phyloP scores from a whole-genome alignment of 2,888 invertebrate genomes.

The Liodrosophila aerea region DNA sequence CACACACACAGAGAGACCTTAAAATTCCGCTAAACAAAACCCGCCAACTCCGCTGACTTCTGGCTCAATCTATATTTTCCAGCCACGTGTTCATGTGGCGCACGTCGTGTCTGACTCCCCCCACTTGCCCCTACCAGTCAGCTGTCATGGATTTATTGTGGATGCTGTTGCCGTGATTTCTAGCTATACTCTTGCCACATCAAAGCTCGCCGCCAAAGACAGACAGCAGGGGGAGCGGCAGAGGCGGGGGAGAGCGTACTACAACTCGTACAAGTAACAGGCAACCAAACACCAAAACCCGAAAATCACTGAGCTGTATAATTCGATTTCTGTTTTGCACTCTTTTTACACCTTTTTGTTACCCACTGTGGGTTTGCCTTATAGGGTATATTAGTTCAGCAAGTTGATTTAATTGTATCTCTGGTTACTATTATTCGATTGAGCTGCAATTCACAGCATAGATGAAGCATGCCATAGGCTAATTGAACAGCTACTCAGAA shows the following conservation, averaged over 20 bases:
- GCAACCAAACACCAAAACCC: slow-evolving; percentile 76
- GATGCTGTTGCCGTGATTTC: slow-evolving; percentile 63
- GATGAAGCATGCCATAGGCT: no score
- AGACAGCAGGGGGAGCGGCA: slow-evolving; percentile 13
- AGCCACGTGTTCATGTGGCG: slow-evolving; percentile 51
- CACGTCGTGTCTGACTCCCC: slow-evolving; percentile 36
- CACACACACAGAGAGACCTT: no score
- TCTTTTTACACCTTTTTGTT: slow-evolving; percentile 5
- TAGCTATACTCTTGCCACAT: slow-evolving; percentile 69
- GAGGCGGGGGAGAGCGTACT: not conserved
- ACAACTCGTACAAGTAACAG: slow-evolving; percentile 55
- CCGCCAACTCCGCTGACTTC: not conserved
- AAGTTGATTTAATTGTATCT: no score
- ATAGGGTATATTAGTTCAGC: not conserved
- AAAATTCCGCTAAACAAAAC: not conserved
- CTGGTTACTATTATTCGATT: no score
- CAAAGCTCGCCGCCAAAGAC: slow-evolving; percentile 33
- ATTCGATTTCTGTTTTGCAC: slow-evolving; percentile 81
- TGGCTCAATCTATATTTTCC: slow-evolving; percentile 5
- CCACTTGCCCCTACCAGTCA: slow-evolving; percentile 60
- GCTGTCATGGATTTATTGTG: slow-evolving; percentile 72
- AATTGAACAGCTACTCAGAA: no score
- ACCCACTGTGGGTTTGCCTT: no score
- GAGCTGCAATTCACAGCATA: no score
- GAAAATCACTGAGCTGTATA: slow-evolving; percentile 80